Percentiles rank a stretch among this genome's conserved stretches.
Conservation (phyloP, 2,113 vertebrate species). For the Orcinus orca region DNA sequence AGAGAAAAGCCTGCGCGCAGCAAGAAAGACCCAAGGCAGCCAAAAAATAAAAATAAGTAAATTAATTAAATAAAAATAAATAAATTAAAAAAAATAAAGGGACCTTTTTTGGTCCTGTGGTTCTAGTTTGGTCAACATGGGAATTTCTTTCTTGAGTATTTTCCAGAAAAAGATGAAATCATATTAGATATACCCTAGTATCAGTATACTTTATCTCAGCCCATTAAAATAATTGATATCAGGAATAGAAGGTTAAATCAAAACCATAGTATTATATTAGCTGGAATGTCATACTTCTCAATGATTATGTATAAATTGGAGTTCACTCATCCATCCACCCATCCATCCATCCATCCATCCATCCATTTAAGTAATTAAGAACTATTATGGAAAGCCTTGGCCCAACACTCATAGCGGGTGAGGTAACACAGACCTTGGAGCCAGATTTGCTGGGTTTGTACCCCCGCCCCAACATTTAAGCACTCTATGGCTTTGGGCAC, state of each 20-base stretch:
- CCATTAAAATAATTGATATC: neutral
- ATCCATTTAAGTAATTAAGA: neutral
- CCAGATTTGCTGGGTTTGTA: too few species aligned
- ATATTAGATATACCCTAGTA: neutral
- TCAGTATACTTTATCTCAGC: neutral
- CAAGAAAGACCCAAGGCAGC: too few species aligned
- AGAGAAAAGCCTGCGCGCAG: too few species aligned
- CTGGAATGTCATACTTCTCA: neutral
- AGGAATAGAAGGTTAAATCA: neutral
- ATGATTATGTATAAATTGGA: neutral
- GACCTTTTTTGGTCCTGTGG: neutral
- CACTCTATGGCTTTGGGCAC: too few species aligned
- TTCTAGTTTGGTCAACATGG: neutral
- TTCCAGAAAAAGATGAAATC: neutral
- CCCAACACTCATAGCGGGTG: too few species aligned
- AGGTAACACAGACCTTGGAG: too few species aligned
- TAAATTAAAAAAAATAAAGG: neutral
- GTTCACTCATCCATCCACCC: neutral
- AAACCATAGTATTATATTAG: slow-evolving; percentile 12
- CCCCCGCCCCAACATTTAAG: too few species aligned
- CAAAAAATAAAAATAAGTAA: too few species aligned
- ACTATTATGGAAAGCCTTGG: neutral
- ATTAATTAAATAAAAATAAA: too few species aligned
- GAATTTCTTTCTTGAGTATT: neutral
- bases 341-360: neutral